Evolutionary conservation across 2,797 vertebrate genomes (phyloP), one percentile per base, ranked within the genome.

Genomic region (Hoplostethus mediterraneus): DNA sequence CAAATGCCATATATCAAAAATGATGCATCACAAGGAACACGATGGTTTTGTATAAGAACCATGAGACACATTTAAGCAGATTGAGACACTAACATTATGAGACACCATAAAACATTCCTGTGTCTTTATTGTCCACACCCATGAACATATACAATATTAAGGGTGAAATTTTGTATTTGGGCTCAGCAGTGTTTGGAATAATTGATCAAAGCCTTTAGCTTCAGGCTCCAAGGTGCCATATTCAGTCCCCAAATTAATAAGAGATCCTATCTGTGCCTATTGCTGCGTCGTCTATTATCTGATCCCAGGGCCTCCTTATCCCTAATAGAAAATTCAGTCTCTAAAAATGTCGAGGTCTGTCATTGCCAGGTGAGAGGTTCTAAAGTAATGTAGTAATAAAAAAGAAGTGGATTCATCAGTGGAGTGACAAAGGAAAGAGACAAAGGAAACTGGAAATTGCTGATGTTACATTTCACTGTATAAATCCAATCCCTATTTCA

Each of bases 381-480:
- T 62, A 31, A 17, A 63, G 67, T 55, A 70, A 75, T 62, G 38
- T 11, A 44, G 11, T 14, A 80, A 78, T 61, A 44, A 73, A 71
- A 76, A 66, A 78, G 82, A 66, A 63, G 14, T 58, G 65, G 25
- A 65, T 77, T 75, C 49, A 73, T 17, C 61, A 63, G 67, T 70
- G 51, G 63, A 51, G 25, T 14, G 25, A 56, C 71, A 81, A 72
- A 55, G 16, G 77, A 73, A 79, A 61, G 10, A 33, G 67, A 78
- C 36, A 75, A 76, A 75, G 38, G 55, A 77, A 67, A 52, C 10
- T 25, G 17, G 63, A 79, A 87, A 45, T 68, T 81, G 91, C 88
- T 88, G 81, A 91, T 71, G 71, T 53, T 63, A 85, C 74, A 21
- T 48, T 84, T 84, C 25, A 77, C 61, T 25, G 30, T 25, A 77